Evolutionary conservation across 2,888 invertebrate species (phyloP).

Genomic region (Zeuzera pyrina): DNA sequence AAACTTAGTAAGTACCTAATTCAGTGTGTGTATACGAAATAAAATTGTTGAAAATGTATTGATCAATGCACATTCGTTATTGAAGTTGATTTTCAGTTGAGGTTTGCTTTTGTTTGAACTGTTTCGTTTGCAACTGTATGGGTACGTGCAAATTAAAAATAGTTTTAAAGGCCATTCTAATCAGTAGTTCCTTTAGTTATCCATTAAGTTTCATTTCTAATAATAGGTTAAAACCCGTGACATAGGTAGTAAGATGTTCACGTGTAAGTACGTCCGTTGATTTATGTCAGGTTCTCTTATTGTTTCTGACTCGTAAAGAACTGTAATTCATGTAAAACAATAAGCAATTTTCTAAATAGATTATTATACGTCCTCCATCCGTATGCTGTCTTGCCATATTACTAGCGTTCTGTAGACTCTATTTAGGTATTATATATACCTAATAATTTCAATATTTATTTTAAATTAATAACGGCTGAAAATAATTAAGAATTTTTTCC

Average conservation of each 20-base stretch:
- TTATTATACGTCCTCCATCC: conserved; percentile 67
- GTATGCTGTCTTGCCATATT: conserved; percentile 70
- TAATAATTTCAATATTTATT: no score
- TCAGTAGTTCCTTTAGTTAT: conserved; percentile 28
- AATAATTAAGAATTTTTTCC: no score
- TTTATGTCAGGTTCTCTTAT: conserved; percentile 62
- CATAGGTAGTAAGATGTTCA: conserved; percentile 43
- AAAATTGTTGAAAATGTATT: conserved; percentile 58
- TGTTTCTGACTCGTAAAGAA: conserved; percentile 65
- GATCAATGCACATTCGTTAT: conserved; percentile 24
- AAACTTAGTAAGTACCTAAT: no score
- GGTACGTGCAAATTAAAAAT: conserved; percentile 44
- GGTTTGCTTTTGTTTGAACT: conserved; percentile 28
- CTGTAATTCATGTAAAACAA: conserved; percentile 65
- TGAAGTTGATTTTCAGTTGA: conserved; percentile 26
- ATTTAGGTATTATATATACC: no score
- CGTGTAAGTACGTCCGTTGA: conserved; percentile 54
- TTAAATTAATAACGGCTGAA: no score
- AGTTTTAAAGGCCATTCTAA: conserved; percentile 23
- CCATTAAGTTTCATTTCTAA: conserved; percentile 43
- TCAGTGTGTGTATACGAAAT: conserved; percentile 57
- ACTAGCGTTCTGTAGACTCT: conserved; percentile 62
- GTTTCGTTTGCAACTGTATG: conserved; percentile 24
- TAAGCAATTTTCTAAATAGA: conserved; percentile 69
- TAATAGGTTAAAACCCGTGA: conserved; percentile 49